These are phyloP conservation scores for Villa cingulata DNA, from an alignment of 2,888 invertebrate genomes.

Conservation along the genomic window DNA sequence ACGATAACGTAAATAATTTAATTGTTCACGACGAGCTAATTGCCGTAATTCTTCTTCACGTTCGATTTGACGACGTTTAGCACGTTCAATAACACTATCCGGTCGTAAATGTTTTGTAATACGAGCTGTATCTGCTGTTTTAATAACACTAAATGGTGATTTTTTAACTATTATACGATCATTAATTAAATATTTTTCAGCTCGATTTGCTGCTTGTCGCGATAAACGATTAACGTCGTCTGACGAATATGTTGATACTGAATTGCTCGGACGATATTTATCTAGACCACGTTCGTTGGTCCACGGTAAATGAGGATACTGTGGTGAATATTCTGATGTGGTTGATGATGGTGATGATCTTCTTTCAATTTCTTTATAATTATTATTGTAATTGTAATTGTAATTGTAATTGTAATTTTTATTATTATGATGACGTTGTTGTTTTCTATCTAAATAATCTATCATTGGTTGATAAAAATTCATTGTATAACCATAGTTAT, in stretches of 20 bases:
- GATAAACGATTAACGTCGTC: slow-evolving; percentile 54
- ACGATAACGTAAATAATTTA: slow-evolving; percentile 28
- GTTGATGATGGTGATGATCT: slow-evolving; percentile 22
- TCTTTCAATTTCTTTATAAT: slow-evolving; percentile 13
- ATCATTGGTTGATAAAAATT: slow-evolving; percentile 81
- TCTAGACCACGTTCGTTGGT: slow-evolving; percentile 54
- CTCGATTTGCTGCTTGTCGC: slow-evolving; percentile 51
- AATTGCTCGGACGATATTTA: slow-evolving; percentile 51
- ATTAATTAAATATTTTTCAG: slow-evolving; percentile 47
- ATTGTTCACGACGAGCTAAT: slow-evolving; percentile 37
- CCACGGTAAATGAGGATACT: slow-evolving; percentile 55
- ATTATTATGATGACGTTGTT: slow-evolving; percentile 29
- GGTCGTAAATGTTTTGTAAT: slow-evolving; percentile 35
- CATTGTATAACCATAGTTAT: slow-evolving; percentile 72
- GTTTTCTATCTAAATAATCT: slow-evolving; percentile 64
- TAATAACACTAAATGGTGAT: slow-evolving; percentile 39
- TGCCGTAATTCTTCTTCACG: slow-evolving; percentile 45
- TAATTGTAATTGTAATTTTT: background rate
- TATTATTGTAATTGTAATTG: background rate
- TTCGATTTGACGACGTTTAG: slow-evolving; percentile 34
- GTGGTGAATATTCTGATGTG: slow-evolving; percentile 13
- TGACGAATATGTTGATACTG: slow-evolving; percentile 50
- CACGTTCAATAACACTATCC: slow-evolving; percentile 36
- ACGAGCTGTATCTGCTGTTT: slow-evolving; percentile 41
- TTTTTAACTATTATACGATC: slow-evolving; percentile 33